These are phyloP conservation scores for Odontocerum albicorne DNA, from an alignment of 2,888 invertebrate species.

Conservation along the genomic window DNA sequence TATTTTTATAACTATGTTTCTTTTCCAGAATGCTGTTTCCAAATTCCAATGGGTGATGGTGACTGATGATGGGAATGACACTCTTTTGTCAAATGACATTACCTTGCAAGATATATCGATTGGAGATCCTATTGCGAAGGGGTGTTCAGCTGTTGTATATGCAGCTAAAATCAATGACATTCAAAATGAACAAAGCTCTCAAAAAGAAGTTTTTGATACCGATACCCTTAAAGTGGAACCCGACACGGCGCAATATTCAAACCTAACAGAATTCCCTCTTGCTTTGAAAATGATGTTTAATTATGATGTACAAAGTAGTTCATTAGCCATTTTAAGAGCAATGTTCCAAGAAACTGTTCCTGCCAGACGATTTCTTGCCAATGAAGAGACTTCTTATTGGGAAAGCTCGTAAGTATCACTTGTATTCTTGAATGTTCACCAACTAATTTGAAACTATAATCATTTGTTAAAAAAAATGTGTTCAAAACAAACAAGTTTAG, in stretches of 20 bases:
- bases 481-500: no score
- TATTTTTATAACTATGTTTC: constrained; percentile 30
- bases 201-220: neutral
- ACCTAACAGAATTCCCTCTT: constrained; percentile 56
- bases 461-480: no score
- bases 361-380: constrained; percentile 56
- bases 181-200: neutral
- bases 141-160: constrained; percentile 81
- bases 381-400: constrained; percentile 56
- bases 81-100: constrained; percentile 44
- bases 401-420: constrained; percentile 54
- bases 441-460: no score
- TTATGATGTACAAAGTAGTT: constrained; percentile 82
- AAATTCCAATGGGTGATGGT: constrained; percentile 59
- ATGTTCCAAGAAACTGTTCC: constrained; percentile 86
- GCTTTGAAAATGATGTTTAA: constrained; percentile 93
- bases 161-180: constrained; percentile 55
- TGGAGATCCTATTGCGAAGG: constrained; percentile 75
- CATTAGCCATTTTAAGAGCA: constrained; percentile 71
- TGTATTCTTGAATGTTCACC: no score
- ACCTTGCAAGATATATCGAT: constrained; percentile 53
- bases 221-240: constrained; percentile 38
- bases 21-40: constrained; percentile 58
- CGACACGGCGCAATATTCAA: constrained; percentile 5
- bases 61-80: constrained; percentile 48